Evolutionary conservation across 2,113 vertebrate genomes (phyloP), one percentile per base, ranked within the genome.

Genomic region (Lynx canadensis): DNA sequence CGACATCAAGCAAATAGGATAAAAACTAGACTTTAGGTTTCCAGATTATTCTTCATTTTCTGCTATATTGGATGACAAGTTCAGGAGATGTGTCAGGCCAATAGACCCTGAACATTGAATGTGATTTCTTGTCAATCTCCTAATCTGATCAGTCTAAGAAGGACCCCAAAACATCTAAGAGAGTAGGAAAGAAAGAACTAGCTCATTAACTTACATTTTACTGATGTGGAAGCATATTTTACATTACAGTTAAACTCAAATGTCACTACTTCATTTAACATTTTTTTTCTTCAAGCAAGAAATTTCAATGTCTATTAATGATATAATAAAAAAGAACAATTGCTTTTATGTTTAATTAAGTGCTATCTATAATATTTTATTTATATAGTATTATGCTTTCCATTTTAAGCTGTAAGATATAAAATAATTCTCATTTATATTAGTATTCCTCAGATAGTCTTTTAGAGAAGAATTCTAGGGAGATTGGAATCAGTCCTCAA

Each of bases 301-400:
- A 97, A 96, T 96, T 82, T 96, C 96, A 97, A 97, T 96, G 88
- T 93, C 97, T 97, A 97, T 97, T 97, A 97, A 97, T 97, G 94
- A 93, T 79, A 86, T 90, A 92, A 96, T 98, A 97, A 98, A 98
- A 96, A 96, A 96, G 96, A 96, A 97, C 98, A 97, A 97, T 97
- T 90, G 84, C 88, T 96, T 97, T 98, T 97, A 98, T 97, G 91
- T 96, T 98, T 95, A 97, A 97, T 97, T 95, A 98, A 97, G 90
- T 94, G 79, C 91, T 69, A 93, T 95, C 96, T 96, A 94, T 98
- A 97, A 98, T 97, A 96, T 97, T 97, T 98, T 98, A 98, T 98
- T 98, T 98, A 97, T 97, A 91, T 91, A 97, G 84, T 96, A 95
- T 98, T 98, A 97, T 97, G 87, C 84, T 97, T 97, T 96, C 80